Evolutionary conservation across 1,140 invertebrate species (phyloP).

Genomic region (Psilanteris sp.): DNA sequence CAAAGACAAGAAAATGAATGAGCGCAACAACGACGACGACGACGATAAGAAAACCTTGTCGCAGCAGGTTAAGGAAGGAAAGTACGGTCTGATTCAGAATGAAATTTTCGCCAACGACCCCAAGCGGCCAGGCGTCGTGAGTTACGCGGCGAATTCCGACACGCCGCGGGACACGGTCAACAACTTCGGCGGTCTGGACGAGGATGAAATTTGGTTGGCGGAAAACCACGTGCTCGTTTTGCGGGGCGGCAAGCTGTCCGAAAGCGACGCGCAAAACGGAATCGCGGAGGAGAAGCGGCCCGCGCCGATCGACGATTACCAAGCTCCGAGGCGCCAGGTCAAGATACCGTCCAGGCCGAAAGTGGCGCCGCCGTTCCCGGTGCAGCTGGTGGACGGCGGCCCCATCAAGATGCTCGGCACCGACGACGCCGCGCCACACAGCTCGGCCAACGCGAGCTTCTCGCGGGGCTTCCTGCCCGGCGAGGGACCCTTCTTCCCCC

Average conservation of each 20-base stretch:
- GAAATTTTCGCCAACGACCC: slow-evolving; percentile 86
- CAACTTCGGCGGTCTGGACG: slow-evolving; percentile 89
- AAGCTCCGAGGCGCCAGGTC: slow-evolving; percentile 88
- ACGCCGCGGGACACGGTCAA: slow-evolving; percentile 88
- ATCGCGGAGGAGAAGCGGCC: slow-evolving; percentile 82
- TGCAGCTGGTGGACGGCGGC: slow-evolving; percentile 89
- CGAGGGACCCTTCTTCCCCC: slow-evolving; percentile 70
- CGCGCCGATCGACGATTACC: slow-evolving; percentile 90
- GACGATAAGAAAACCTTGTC: slow-evolving; percentile 90
- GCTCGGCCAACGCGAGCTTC: slow-evolving; percentile 67
- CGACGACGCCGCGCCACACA: slow-evolving; percentile 81
- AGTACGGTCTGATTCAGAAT: slow-evolving; percentile 92
- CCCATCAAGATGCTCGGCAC: slow-evolving; percentile 87
- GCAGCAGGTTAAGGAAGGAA: slow-evolving; percentile 92
- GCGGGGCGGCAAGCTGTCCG: slow-evolving; percentile 86
- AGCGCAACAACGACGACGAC: slow-evolving; percentile 80
- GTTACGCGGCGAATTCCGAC: slow-evolving; percentile 88
- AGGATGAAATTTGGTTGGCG: slow-evolving; percentile 93
- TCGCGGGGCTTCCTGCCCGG: slow-evolving; percentile 71
- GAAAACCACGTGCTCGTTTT: slow-evolving; percentile 92
- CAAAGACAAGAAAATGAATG: slow-evolving; percentile 78
- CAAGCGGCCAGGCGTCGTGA: slow-evolving; percentile 88
- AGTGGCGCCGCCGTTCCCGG: slow-evolving; percentile 93
- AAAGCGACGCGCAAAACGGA: slow-evolving; percentile 75
- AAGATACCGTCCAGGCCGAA: slow-evolving; percentile 87